Evolutionary conservation across 2,888 invertebrate species (phyloP).

Genomic region (Melitaea athalia): DNA sequence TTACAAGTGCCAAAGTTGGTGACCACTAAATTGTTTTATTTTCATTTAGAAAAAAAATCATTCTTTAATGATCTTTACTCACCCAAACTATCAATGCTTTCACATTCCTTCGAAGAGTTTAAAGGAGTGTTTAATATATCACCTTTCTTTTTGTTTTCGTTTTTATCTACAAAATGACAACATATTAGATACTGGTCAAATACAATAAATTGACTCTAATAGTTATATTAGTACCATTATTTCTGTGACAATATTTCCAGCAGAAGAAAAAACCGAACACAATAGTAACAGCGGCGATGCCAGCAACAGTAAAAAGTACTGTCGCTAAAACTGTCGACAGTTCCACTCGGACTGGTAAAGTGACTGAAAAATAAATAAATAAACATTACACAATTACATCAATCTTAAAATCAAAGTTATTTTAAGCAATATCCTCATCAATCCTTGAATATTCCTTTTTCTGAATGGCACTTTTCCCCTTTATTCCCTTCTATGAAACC

Average conservation of each 20-base stretch:
- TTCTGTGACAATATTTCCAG: constrained; percentile 77
- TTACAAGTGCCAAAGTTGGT: no score
- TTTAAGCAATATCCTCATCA: no score
- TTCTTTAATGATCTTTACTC: constrained; percentile 40
- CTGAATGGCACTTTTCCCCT: no score
- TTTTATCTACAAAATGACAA: constrained; percentile 44
- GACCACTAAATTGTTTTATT: no score
- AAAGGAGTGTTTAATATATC: constrained; percentile 74
- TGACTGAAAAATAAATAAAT: constrained; percentile 10
- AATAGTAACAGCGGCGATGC: constrained; percentile 79
- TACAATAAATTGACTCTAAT: not conserved
- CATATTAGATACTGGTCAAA: constrained; percentile 44
- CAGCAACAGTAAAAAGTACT: constrained; percentile 14
- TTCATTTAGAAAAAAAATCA: not conserved
- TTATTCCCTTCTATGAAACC: no score
- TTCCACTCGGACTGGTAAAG: constrained; percentile 24
- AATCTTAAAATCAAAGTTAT: no score
- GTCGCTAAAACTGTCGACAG: constrained; percentile 21
- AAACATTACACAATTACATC: not conserved
- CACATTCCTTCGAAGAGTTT: constrained; percentile 72
- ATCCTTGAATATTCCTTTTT: no score
- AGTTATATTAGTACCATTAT: constrained; percentile 50
- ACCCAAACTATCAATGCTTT: constrained; percentile 77
- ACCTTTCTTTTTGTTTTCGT: constrained; percentile 69
- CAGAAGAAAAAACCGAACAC: constrained; percentile 88